Evolutionary conservation across 2,888 invertebrate species (phyloP).

Genomic region (Phengaris alcon): DNA sequence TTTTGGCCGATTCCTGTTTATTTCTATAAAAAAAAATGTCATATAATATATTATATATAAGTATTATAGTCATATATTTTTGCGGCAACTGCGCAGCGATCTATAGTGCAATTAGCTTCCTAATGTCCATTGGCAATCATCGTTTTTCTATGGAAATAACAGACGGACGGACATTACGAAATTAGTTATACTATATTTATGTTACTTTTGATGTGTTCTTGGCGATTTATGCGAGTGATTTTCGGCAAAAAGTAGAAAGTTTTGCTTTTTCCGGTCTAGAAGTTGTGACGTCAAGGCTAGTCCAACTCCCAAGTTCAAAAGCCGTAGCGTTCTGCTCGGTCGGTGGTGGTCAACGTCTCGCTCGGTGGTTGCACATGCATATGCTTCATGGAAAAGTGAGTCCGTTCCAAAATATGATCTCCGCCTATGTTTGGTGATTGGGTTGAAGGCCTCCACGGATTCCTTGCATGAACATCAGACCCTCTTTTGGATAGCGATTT

Average conservation of each 20-base stretch:
- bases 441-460: constrained; percentile 3
- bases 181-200: not conserved
- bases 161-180: no score
- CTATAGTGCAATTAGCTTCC: no score
- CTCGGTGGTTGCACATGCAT: constrained; percentile 33
- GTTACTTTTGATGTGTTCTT: not conserved
- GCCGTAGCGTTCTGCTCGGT: constrained; percentile 34
- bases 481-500: no score
- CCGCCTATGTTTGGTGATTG: constrained; percentile 8
- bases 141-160: no score
- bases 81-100: no score
- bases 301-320: constrained; percentile 26
- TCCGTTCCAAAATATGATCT: constrained; percentile 23
- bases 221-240: not conserved
- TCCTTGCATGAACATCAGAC: not conserved
- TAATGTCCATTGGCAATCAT: no score
- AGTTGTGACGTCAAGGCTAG: constrained; percentile 18
- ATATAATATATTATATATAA: no score
- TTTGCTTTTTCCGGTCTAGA: constrained; percentile 12
- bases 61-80: no score
- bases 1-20: no score
- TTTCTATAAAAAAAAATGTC: no score
- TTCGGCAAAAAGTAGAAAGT: constrained; percentile 2
- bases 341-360: constrained; percentile 34
- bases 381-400: constrained; percentile 26